phyloP scores from a whole-genome alignment of 2,113 vertebrate species.

The Oncorhynchus clarkii region DNA sequence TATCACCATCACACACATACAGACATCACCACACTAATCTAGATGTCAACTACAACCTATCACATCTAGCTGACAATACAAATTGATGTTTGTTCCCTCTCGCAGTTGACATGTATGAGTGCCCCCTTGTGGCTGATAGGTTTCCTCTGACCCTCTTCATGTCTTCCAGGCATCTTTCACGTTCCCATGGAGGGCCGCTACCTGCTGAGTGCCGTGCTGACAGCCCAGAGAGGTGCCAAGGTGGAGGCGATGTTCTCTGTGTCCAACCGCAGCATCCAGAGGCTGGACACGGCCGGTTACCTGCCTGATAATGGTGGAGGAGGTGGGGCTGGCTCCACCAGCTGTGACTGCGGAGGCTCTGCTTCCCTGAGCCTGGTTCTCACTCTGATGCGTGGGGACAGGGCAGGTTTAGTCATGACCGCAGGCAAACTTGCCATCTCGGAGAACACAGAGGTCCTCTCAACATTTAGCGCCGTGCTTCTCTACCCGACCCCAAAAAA shows the following conservation, averaged over 20 bases:
- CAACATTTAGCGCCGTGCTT: constrained; percentile 89
- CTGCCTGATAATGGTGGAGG: constrained; percentile 62
- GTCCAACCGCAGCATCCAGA: constrained; percentile 84
- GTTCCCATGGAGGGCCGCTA: constrained; percentile 86
- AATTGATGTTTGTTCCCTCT: not conserved
- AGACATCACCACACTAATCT: too few relatives aligned
- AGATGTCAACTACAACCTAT: too few relatives aligned
- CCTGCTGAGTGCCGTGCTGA: constrained; percentile 85
- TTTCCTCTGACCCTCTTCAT: not conserved
- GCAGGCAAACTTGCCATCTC: constrained; percentile 85
- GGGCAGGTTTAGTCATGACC: constrained; percentile 77
- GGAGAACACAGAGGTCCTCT: constrained; percentile 81
- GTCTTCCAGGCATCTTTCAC: constrained; percentile 84
- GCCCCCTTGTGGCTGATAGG: not conserved
- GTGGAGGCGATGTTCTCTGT: constrained; percentile 87
- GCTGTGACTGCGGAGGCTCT: constrained; percentile 78
- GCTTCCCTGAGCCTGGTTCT: constrained; percentile 84
- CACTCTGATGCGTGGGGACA: constrained; percentile 82
- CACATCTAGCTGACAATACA: too few relatives aligned
- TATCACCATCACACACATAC: not conserved
- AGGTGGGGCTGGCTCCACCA: constrained; percentile 63
- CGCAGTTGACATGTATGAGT: not conserved
- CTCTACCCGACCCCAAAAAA: constrained; percentile 80
- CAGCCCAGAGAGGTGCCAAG: constrained; percentile 77
- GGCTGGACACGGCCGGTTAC: constrained; percentile 83